Percentiles rank a stretch among this genome's conserved stretches.
These are phyloP conservation scores for Kuschelorhynchus macadamiae DNA, from an alignment of 2,888 invertebrate genomes.

Conservation along the genomic window DNA sequence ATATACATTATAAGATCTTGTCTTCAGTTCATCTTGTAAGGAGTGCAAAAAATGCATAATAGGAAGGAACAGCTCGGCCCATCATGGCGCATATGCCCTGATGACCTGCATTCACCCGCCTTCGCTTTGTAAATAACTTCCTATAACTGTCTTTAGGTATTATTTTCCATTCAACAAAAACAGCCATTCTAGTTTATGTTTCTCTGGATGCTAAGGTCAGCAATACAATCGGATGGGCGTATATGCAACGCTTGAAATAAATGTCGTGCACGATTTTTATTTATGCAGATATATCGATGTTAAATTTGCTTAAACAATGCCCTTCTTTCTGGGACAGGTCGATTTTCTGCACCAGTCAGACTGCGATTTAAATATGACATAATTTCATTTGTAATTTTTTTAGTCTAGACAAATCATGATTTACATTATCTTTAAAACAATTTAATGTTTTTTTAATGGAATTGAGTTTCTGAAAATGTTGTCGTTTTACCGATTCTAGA, in stretches of 20 bases:
- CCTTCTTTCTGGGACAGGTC: conserved; percentile 42
- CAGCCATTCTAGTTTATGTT: conserved; percentile 41
- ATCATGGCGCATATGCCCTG: conserved; percentile 18
- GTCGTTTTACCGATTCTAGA: too few relatives aligned
- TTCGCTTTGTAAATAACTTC: conserved; percentile 34
- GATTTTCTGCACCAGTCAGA: conserved; percentile 31
- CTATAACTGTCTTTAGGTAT: conserved; percentile 46
- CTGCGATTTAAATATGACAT: conserved; percentile 2
- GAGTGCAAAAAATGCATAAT: conserved; percentile 15
- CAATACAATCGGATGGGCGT: conserved; percentile 45
- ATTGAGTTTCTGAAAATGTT: too few relatives aligned
- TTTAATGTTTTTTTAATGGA: too few relatives aligned
- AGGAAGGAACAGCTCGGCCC: conserved; percentile 27
- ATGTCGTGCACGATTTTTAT: conserved; percentile 41
- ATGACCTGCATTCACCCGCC: conserved; percentile 38
- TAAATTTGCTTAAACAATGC: conserved; percentile 36
- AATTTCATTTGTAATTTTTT: conserved; percentile 1
- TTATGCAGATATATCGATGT: conserved; percentile 37
- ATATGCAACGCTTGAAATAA: conserved; percentile 31
- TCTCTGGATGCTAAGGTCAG: conserved; percentile 42
- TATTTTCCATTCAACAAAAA: conserved; percentile 33
- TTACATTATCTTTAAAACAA: too few relatives aligned
- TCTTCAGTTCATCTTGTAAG: too few relatives aligned
- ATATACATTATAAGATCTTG: too few relatives aligned
- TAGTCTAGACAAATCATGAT: too few relatives aligned